Evolutionary conservation across 2,888 invertebrate species (phyloP), one percentile per base, ranked within the genome.

Genomic region (Aphidius colemani): DNA sequence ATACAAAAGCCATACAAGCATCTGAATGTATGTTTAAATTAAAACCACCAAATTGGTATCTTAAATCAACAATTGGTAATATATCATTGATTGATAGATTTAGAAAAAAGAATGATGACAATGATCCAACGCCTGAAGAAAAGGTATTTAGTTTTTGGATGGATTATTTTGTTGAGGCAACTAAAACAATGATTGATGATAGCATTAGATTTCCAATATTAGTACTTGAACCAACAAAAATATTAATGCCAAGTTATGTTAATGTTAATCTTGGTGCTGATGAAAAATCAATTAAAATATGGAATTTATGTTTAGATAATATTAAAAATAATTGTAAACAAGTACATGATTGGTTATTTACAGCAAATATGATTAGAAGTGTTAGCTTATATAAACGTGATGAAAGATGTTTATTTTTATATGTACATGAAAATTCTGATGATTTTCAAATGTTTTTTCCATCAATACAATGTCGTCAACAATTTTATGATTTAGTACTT

Each of bases 401-500:
- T 82, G 95, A 96, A 77, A 87, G 98, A 13, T 97, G 97, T 70
- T 87, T 98, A 9, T 98, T 98, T 82, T 86, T 99, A 0, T 99
- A 99, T 83, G 98, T 99, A 45, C 94, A 96, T 82, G 94, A 97
- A 82, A 98, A 98, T 82, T 97, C 97, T 0, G 97, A 98, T 78
- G 98, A 98, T 84, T 99, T 99, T 85, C 98, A 98, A 88, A 95
- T 99, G 84, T 97, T 92, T 83, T 92, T 99, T 74, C 96, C 99
- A 1, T 97, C 98, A 2, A 89, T 91, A 69, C 87, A 88, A 53
- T 94, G 93, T 79, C 87, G 94, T 66, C 90, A 94, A 78, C 87
- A 90, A 66, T 91, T 97, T 75, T 93, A 94, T 81, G 91, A 94
- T 72, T 84, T 94, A 53, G 88, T 98, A 61, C 85, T 93, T 30